These are phyloP conservation scores for Hemiprocne comata DNA, from an alignment of 2,113 vertebrate species.

Conservation along the genomic window DNA sequence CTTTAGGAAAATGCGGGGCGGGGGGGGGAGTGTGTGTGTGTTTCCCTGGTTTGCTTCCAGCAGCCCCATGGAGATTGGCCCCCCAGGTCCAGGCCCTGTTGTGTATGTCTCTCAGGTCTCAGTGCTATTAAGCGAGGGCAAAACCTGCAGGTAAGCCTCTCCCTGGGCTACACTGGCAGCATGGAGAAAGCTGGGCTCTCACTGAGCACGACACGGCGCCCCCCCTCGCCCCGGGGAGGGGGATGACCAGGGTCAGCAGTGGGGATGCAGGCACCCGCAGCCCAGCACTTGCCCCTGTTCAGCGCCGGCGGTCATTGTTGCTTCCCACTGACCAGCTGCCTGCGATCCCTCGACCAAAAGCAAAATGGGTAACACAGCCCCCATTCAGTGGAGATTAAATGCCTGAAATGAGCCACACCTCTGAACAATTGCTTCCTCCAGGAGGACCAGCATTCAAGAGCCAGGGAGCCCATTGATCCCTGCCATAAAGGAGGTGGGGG, in stretches of 20 bases:
- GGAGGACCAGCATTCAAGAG: slow-evolving; percentile 66
- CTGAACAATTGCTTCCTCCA: slow-evolving; percentile 72
- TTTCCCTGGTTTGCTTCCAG: slow-evolving; percentile 34
- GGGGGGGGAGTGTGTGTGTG: neutral
- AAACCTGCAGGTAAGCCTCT: slow-evolving; percentile 51
- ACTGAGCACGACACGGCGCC: neutral
- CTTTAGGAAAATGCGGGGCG: neutral
- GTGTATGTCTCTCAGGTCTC: neutral
- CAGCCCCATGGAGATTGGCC: neutral
- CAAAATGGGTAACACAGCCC: slow-evolving; percentile 73
- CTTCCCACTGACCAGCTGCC: slow-evolving; percentile 78
- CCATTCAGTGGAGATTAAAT: slow-evolving; percentile 75
- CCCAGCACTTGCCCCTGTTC: neutral
- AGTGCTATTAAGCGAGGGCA: slow-evolving; percentile 1
- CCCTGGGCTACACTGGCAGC: neutral
- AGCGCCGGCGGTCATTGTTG: slow-evolving; percentile 62
- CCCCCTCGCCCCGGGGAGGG: slow-evolving; percentile 13
- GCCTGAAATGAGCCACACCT: slow-evolving; percentile 77
- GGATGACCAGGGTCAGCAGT: slow-evolving; percentile 57
- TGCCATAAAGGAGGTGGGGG: slow-evolving; percentile 59
- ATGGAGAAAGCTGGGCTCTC: slow-evolving; percentile 4
- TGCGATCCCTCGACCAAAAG: slow-evolving; percentile 59
- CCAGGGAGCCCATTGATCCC: slow-evolving; percentile 66
- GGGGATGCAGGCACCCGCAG: slow-evolving; percentile 27
- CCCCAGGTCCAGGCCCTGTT: neutral